These are phyloP conservation scores for Zeuzera pyrina DNA, from an alignment of 2,888 invertebrate species.

Conservation along the genomic window DNA sequence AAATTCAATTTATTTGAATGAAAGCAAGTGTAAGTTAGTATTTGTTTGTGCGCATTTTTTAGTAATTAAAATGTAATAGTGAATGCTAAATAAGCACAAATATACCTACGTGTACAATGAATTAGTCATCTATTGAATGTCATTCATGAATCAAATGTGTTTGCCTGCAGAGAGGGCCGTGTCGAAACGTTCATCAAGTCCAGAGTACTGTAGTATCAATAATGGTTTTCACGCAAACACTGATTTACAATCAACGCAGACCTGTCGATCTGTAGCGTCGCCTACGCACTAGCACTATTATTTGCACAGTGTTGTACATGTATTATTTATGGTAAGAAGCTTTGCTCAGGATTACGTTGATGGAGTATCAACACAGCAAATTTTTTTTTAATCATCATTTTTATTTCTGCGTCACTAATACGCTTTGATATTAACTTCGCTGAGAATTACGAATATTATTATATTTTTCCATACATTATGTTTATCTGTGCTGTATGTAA, in stretches of 20 bases:
- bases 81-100: too few species aligned
- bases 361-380: conserved; percentile 61
- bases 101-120: too few species aligned
- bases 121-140: conserved; percentile 2
- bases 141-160: conserved; percentile 53
- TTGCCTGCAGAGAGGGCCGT: conserved; percentile 40
- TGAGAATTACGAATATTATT: too few species aligned
- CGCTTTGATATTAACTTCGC: too few species aligned
- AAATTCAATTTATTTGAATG: too few species aligned
- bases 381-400: conserved; percentile 5
- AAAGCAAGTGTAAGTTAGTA: too few species aligned
- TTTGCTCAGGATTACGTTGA: conserved; percentile 65
- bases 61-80: too few species aligned
- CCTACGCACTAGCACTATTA: conserved; percentile 60
- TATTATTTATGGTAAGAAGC: conserved; percentile 73
- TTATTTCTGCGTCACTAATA: too few species aligned
- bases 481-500: too few species aligned
- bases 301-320: too few species aligned
- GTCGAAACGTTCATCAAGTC: conserved; percentile 57
- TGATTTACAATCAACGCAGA: conserved; percentile 69
- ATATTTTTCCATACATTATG: too few species aligned
- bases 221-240: conserved; percentile 23
- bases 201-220: conserved; percentile 16
- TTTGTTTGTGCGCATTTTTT: too few species aligned
- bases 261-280: conserved; percentile 61